These are phyloP conservation scores for Drosophila subobscura DNA, from an alignment of 1,140 invertebrate species.

Conservation along the genomic window DNA sequence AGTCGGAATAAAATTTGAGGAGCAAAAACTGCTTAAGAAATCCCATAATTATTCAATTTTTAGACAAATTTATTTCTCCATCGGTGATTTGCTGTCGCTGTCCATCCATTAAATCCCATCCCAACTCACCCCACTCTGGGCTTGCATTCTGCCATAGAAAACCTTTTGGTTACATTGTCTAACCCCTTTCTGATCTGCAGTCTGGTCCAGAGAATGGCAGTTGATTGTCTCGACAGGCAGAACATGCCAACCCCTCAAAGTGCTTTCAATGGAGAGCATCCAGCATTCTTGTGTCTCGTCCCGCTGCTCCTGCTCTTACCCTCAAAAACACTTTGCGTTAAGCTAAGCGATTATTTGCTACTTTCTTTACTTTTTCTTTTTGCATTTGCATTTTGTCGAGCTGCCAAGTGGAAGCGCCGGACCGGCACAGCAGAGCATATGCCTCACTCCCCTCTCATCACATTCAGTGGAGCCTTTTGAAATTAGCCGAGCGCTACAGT, in stretches of 20 bases:
- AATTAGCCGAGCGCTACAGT: conserved; percentile 52
- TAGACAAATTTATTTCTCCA: too few species aligned
- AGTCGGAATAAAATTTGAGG: too few species aligned
- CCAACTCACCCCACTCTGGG: background rate
- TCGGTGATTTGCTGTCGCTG: too few species aligned
- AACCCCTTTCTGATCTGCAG: background rate
- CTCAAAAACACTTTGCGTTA: conserved; percentile 49
- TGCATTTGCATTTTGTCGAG: conserved; percentile 35
- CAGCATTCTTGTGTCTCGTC: too few species aligned
- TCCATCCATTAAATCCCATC: background rate
- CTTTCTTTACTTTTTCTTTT: conserved; percentile 20
- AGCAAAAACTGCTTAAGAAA: too few species aligned
- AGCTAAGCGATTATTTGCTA: conserved; percentile 51
- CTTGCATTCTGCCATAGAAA: background rate
- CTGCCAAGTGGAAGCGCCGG: background rate
- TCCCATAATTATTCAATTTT: too few species aligned
- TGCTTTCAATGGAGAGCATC: background rate
- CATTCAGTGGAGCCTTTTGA: conserved; percentile 25
- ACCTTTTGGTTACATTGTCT: too few species aligned
- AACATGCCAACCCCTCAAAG: conserved; percentile 1
- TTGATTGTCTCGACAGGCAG: conserved; percentile 3
- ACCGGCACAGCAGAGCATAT: too few species aligned
- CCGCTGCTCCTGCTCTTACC: background rate
- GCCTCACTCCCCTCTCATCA: conserved; percentile 11
- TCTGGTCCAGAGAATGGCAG: too few species aligned